These are phyloP conservation scores for Carduelis carduelis DNA, from an alignment of 2,797 vertebrate species.

Conservation along the genomic window DNA sequence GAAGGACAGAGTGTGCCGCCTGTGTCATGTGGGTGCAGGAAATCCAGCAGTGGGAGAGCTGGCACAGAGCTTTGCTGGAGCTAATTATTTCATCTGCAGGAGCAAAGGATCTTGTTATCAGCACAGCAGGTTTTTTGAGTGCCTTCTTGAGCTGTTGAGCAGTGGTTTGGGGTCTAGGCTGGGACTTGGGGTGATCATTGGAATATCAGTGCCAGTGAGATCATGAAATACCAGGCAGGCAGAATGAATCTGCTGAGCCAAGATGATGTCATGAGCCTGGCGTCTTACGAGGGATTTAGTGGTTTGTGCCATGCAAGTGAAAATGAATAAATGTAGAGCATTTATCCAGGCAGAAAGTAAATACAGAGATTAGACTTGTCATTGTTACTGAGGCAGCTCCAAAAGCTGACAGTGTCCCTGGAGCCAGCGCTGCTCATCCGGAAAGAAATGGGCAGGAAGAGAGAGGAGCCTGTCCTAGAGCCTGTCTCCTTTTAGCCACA, in stretches of 20 bases:
- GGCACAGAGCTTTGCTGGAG: not conserved
- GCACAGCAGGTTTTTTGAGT: not conserved
- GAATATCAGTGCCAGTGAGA: not conserved
- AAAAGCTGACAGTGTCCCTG: slow-evolving; percentile 32
- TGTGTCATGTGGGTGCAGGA: not conserved
- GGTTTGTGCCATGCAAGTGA: slow-evolving; percentile 46
- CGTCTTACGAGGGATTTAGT: slow-evolving; percentile 38
- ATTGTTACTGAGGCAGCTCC: slow-evolving; percentile 27
- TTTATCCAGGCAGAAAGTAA: slow-evolving; percentile 54
- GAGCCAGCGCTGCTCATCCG: slow-evolving; percentile 44
- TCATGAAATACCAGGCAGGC: slow-evolving; percentile 4
- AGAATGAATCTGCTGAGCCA: slow-evolving; percentile 44
- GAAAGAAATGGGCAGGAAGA: slow-evolving; percentile 41
- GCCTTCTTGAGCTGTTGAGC: not conserved
- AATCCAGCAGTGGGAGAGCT: not conserved
- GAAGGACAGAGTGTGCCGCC: not conserved
- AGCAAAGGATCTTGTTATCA: not conserved
- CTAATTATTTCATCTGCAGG: not conserved
- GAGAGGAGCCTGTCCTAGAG: slow-evolving; percentile 12
- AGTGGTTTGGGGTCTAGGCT: not conserved
- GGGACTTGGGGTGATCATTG: not conserved
- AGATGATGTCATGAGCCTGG: slow-evolving; percentile 42
- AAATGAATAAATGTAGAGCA: slow-evolving; percentile 1
- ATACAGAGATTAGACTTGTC: slow-evolving; percentile 39
- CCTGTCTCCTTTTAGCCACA: slow-evolving; percentile 36